Evolutionary conservation across 2,113 vertebrate genomes (phyloP).

Genomic region (Corydoras maculifer): DNA sequence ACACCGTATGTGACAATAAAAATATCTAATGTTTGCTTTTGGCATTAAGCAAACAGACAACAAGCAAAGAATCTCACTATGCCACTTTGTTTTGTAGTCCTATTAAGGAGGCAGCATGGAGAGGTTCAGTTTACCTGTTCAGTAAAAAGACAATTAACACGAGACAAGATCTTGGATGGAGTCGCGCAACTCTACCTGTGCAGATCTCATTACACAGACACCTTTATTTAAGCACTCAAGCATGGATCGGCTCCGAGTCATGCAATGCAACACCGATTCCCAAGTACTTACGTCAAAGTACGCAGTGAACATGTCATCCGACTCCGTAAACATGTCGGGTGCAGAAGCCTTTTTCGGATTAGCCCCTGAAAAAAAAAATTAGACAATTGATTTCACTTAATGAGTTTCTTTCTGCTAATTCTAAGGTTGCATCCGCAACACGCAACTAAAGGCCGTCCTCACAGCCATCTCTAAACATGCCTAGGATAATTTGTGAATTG

Average conservation of each 20-base stretch:
- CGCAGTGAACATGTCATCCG: slow-evolving; percentile 96
- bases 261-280: slow-evolving; percentile 22
- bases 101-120: background rate
- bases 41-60: too few species aligned
- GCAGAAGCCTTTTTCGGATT: slow-evolving; percentile 88
- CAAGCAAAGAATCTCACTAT: background rate
- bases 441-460: too few species aligned
- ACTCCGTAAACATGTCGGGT: slow-evolving; percentile 98
- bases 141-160: slow-evolving; percentile 5
- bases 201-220: slow-evolving; percentile 35
- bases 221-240: slow-evolving; percentile 35
- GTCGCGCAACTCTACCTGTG: slow-evolving; percentile 33
- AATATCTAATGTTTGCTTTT: too few species aligned
- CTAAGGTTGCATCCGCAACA: background rate
- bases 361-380: slow-evolving; percentile 66
- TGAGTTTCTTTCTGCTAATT: slow-evolving; percentile 20
- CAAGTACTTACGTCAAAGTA: slow-evolving; percentile 47
- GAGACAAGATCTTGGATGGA: slow-evolving; percentile 26
- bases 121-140: slow-evolving; percentile 25
- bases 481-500: too few species aligned
- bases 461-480: too few species aligned
- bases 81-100: background rate
- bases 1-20: too few species aligned
- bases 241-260: slow-evolving; percentile 27
- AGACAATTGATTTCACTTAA: slow-evolving; percentile 13